Evolutionary conservation across 2,888 invertebrate species (phyloP).

Genomic region (Loripinus fragilis): DNA sequence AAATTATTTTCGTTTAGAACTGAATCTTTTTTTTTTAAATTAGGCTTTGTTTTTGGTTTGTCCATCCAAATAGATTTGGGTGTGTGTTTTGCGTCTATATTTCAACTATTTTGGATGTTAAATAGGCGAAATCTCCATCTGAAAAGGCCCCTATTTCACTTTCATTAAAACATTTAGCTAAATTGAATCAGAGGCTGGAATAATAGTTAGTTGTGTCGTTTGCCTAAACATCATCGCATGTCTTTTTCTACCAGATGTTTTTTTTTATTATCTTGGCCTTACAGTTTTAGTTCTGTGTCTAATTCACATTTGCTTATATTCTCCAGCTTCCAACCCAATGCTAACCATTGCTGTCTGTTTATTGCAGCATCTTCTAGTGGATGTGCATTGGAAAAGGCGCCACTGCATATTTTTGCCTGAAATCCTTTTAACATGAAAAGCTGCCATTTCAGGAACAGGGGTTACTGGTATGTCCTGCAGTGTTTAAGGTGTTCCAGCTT

Average conservation of each 20-base stretch:
- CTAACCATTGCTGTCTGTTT: not conserved
- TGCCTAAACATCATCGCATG: not conserved
- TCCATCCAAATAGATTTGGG: not conserved
- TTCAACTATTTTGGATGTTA: not conserved
- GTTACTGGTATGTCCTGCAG: too few relatives aligned
- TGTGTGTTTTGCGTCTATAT: not conserved
- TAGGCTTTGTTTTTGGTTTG: too few relatives aligned
- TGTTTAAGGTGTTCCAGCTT: too few relatives aligned
- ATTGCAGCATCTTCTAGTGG: not conserved
- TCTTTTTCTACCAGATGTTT: not conserved
- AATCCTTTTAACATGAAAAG: not conserved
- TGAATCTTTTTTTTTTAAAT: too few relatives aligned
- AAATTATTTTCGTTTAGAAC: too few relatives aligned
- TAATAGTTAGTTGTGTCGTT: not conserved
- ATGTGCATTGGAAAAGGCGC: not conserved
- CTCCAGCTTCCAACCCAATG: not conserved
- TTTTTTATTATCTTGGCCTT: not conserved
- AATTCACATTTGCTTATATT: not conserved
- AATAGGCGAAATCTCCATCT: not conserved
- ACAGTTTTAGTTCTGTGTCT: not conserved
- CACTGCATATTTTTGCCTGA: not conserved
- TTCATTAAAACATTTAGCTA: not conserved
- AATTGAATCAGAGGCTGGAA: conserved; percentile 7
- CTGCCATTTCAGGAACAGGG: not conserved
- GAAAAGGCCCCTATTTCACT: not conserved